These are phyloP conservation scores for Brachionus rotundiformis DNA, from an alignment of 1,140 invertebrate species.

Conservation along the genomic window DNA sequence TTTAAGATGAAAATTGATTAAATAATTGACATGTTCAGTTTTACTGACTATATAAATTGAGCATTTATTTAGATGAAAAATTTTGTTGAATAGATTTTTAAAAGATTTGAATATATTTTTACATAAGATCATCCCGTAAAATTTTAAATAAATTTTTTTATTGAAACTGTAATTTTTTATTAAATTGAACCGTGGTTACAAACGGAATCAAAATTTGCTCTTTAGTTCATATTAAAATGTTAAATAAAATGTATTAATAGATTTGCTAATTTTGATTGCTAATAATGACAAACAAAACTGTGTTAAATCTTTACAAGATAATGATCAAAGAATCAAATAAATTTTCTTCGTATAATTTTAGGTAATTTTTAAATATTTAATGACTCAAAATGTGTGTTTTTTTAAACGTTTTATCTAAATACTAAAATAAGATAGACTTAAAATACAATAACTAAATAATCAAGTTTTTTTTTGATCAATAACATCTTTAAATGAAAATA, in stretches of 20 bases:
- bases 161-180: neutral
- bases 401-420: too few species aligned
- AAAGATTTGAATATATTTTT: constrained; percentile 15
- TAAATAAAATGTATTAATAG: too few species aligned
- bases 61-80: neutral
- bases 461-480: too few species aligned
- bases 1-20: neutral
- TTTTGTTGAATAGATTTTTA: constrained; percentile 16
- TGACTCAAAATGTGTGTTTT: too few species aligned
- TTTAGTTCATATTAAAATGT: too few species aligned
- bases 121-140: constrained; percentile 1
- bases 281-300: neutral
- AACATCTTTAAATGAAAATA: too few species aligned
- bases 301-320: constrained; percentile 33
- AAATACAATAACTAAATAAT: too few species aligned
- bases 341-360: constrained; percentile 49
- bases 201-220: neutral
- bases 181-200: constrained; percentile 1
- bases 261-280: too few species aligned
- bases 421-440: too few species aligned
- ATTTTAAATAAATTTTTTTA: constrained; percentile 36
- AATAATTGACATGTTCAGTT: neutral
- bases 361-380: neutral
- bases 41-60: neutral
- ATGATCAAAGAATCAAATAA: constrained; percentile 47